These are phyloP conservation scores for Agrotis clavis DNA, from an alignment of 2,888 invertebrate genomes.

Conservation along the genomic window DNA sequence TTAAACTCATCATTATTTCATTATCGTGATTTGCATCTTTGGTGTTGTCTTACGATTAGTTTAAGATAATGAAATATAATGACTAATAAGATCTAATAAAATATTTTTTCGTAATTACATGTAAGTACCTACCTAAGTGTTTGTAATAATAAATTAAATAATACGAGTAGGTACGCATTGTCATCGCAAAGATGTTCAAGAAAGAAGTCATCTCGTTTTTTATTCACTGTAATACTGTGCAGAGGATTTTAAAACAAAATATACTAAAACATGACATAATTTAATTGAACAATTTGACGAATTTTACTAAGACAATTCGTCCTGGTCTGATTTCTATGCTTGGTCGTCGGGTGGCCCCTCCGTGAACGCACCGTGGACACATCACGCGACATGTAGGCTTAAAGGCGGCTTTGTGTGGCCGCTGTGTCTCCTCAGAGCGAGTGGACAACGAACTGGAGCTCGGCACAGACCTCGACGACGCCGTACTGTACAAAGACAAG, in stretches of 20 bases:
- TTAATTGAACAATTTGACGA: slow-evolving; percentile 23
- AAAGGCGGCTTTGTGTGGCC: slow-evolving; percentile 91
- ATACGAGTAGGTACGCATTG: background rate
- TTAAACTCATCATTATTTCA: slow-evolving; percentile 27
- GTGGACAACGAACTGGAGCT: slow-evolving; percentile 92
- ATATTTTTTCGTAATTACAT: slow-evolving; percentile 1
- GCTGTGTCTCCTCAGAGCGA: slow-evolving; percentile 93
- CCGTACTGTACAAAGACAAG: slow-evolving; percentile 96
- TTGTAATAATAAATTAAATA: slow-evolving; percentile 3
- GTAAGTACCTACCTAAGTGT: slow-evolving; percentile 15
- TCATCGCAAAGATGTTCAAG: slow-evolving; percentile 1
- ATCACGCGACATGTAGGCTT: slow-evolving; percentile 85
- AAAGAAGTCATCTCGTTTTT: slow-evolving; percentile 2
- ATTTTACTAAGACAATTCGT: slow-evolving; percentile 59
- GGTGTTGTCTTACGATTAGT: slow-evolving; percentile 36
- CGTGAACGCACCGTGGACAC: slow-evolving; percentile 79
- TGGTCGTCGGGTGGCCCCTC: slow-evolving; percentile 80
- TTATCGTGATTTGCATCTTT: slow-evolving; percentile 28
- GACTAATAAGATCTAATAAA: background rate
- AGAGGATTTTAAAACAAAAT: slow-evolving; percentile 53
- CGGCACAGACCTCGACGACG: slow-evolving; percentile 94
- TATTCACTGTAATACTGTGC: slow-evolving; percentile 23
- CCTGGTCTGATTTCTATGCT: slow-evolving; percentile 91
- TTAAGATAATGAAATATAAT: slow-evolving; percentile 11
- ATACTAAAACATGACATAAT: slow-evolving; percentile 21